These are phyloP conservation scores for Zhuqinia jingwanae DNA, from an alignment of 2,888 invertebrate genomes.

Conservation along the genomic window DNA sequence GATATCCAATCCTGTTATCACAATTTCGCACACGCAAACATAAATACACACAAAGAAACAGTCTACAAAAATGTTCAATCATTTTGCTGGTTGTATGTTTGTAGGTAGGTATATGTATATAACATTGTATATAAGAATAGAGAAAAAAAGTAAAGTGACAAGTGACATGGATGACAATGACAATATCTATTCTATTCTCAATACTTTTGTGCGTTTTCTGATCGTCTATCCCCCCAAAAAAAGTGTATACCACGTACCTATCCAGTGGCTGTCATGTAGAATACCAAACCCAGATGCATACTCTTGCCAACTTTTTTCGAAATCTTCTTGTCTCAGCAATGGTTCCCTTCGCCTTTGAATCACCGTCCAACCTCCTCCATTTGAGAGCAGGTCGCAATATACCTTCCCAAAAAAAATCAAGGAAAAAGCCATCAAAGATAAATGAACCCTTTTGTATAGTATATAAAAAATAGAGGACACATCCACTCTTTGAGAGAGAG, in stretches of 20 bases:
- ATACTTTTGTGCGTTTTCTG: neutral
- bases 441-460: neutral
- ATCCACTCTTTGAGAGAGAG: neutral
- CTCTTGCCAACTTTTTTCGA: conserved; percentile 75
- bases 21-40: too few species aligned
- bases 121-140: too few species aligned
- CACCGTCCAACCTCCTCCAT: conserved; percentile 77
- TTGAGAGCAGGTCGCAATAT: conserved; percentile 74
- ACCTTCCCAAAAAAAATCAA: conserved; percentile 69
- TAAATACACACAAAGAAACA: neutral
- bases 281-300: conserved; percentile 76
- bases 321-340: conserved; percentile 70
- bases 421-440: neutral
- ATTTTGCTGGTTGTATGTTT: neutral
- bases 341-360: conserved; percentile 74
- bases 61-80: neutral
- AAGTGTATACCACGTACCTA: conserved; percentile 63
- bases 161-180: too few species aligned
- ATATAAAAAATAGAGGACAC: neutral
- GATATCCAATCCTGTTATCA: conserved; percentile 67
- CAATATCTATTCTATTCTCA: neutral
- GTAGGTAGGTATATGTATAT: too few species aligned
- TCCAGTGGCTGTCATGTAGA: conserved; percentile 73
- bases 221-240: neutral
- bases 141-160: too few species aligned